These are phyloP conservation scores for Drosophila leonis DNA, from an alignment of 2,888 invertebrate species.

Conservation along the genomic window DNA sequence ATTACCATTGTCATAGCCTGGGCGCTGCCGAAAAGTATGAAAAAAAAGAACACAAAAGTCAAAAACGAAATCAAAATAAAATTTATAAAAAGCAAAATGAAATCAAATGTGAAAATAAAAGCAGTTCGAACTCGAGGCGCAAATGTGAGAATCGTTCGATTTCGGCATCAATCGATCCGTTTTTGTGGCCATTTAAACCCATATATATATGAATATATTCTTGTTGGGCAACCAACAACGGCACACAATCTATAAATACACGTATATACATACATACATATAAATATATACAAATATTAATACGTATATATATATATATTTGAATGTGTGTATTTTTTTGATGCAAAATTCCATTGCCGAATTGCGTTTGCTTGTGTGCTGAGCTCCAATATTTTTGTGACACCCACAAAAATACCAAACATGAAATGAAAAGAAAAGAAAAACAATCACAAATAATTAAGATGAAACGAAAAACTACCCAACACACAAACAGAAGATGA, in stretches of 20 bases:
- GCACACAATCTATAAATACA: slow-evolving; percentile 15
- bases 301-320: slow-evolving; percentile 2
- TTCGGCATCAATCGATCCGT: slow-evolving; percentile 56
- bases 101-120: background rate
- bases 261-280: slow-evolving; percentile 8
- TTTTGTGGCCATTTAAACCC: slow-evolving; percentile 44
- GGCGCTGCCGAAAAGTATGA: slow-evolving; percentile 53
- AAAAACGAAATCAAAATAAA: slow-evolving; percentile 11
- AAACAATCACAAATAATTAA: slow-evolving; percentile 1
- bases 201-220: slow-evolving; percentile 1
- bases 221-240: slow-evolving; percentile 34
- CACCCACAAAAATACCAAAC: slow-evolving; percentile 20
- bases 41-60: slow-evolving; percentile 31
- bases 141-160: slow-evolving; percentile 70
- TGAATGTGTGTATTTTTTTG: background rate
- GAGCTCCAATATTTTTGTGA: slow-evolving; percentile 44
- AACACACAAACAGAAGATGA: slow-evolving; percentile 7
- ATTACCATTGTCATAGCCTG: slow-evolving; percentile 85
- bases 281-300: background rate
- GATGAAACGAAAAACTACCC: background rate
- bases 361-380: slow-evolving; percentile 47
- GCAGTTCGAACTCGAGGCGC: slow-evolving; percentile 38
- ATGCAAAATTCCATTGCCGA: slow-evolving; percentile 13
- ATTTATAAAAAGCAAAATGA: slow-evolving; percentile 10
- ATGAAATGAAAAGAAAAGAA: slow-evolving; percentile 6